These are phyloP conservation scores for Notoglanidium macrostoma DNA, from an alignment of 2,797 vertebrate genomes.

Conservation along the genomic window DNA sequence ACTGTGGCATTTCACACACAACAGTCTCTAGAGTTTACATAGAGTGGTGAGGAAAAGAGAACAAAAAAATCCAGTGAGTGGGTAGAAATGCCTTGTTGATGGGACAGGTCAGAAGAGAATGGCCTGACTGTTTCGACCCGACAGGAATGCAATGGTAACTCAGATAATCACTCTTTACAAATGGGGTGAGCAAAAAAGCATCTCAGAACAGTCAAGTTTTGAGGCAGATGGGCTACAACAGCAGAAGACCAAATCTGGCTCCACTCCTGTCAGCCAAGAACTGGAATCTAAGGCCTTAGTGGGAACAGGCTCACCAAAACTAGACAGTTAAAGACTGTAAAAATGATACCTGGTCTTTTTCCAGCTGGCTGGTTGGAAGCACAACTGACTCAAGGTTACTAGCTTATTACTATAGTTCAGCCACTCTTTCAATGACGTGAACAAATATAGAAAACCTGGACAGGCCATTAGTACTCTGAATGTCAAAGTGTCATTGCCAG, in stretches of 20 bases:
- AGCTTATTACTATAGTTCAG: background rate
- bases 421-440: background rate
- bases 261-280: background rate
- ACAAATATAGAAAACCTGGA: background rate
- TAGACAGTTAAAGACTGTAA: background rate
- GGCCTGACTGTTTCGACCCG: background rate
- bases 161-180: background rate
- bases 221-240: background rate
- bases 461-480: background rate
- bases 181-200: background rate
- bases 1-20: background rate
- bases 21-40: background rate
- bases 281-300: background rate
- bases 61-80: background rate
- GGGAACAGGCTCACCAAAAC: background rate
- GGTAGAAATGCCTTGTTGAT: background rate
- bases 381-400: background rate
- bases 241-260: background rate
- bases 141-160: background rate
- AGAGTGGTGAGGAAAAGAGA: background rate
- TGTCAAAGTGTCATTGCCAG: background rate
- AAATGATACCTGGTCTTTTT: background rate
- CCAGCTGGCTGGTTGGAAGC: background rate
- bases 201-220: background rate
- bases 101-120: background rate